Evolutionary conservation across 2,797 vertebrate genomes (phyloP).

Genomic region (Ceryle rudis): DNA sequence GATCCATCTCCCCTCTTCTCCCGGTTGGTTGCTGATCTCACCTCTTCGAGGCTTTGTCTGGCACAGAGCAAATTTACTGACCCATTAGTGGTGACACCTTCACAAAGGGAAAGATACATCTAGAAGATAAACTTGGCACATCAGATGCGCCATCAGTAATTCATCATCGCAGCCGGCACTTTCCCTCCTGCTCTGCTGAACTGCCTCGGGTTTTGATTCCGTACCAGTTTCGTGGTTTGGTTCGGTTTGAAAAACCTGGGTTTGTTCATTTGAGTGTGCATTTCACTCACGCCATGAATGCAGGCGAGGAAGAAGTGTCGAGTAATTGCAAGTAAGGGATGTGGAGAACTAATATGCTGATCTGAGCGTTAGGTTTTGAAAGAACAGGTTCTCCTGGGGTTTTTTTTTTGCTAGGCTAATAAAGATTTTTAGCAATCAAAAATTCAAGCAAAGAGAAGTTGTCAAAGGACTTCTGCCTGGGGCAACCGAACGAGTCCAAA

Average conservation of each 20-base stretch:
- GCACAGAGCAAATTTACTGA: slow-evolving; percentile 33
- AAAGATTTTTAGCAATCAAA: background rate
- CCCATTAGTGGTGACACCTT: slow-evolving; percentile 36
- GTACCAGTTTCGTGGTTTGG: background rate
- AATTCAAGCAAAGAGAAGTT: background rate
- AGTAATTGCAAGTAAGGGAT: background rate
- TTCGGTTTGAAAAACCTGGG: background rate
- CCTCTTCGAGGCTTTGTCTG: background rate
- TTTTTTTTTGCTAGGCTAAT: background rate
- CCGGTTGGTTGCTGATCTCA: background rate
- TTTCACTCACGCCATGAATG: background rate
- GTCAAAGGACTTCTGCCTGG: background rate
- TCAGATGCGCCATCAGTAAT: slow-evolving; percentile 4
- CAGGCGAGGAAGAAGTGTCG: background rate
- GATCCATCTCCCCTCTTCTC: background rate
- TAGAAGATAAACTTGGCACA: slow-evolving; percentile 37
- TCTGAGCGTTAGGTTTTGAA: background rate
- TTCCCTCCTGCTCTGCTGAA: background rate
- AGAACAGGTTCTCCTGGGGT: background rate
- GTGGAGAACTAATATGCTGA: background rate
- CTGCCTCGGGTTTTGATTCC: background rate
- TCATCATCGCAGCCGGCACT: slow-evolving; percentile 1
- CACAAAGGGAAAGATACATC: background rate
- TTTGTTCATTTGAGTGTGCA: background rate
- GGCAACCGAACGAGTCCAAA: background rate